Evolutionary conservation across 2,113 vertebrate genomes (phyloP), one percentile per base, ranked within the genome.

Genomic region (Chiloscyllium plagiosum): DNA sequence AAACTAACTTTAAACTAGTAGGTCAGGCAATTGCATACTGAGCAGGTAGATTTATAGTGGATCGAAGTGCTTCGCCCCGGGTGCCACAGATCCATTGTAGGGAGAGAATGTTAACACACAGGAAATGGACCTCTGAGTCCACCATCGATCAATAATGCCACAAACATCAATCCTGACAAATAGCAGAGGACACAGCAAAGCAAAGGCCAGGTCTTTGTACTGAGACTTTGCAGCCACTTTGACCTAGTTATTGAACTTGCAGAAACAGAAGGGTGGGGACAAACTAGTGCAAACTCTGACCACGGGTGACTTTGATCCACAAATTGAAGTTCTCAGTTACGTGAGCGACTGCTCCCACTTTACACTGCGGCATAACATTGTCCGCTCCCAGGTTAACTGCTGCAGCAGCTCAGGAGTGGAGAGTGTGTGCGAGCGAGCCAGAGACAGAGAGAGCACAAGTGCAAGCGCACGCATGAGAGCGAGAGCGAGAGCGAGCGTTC

Each of bases 91-190:
- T n/a, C n/a, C n/a, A 83, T 83, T 42, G 78, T 83, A 47, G 42
- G 89, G 89, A 93, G 19, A 66, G 61, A 93, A 66, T 10, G 61
- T 66, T 37, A 93, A 93, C 89, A 93, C 61, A 93, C 89, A 93
- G 89, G 89, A 93, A 93, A 93, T 42, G 89, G 89, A 66, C 20
- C 89, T 93, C 85, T 52, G 33, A 37, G 61, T 6, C 61, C 87
- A 37, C 8, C 33, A 93, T 93, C n/a, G 17, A 93, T 93, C 89
- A 93, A 68, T 93, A 93, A 66, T 65, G 17, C 33, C 89, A 93
- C 89, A 66, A 37, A n/a, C 89, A 93, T 93, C 89, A n/a, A 20
- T 42, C 61, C 61, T 93, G 89, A 93, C 89, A 93, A 93, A 93
- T 47, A 93, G 61, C 89, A 93, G 89, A 66, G 61, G 56, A 93